These are phyloP conservation scores for Psilopogon haemacephalus DNA, from an alignment of 2,113 vertebrate species.

Conservation along the genomic window DNA sequence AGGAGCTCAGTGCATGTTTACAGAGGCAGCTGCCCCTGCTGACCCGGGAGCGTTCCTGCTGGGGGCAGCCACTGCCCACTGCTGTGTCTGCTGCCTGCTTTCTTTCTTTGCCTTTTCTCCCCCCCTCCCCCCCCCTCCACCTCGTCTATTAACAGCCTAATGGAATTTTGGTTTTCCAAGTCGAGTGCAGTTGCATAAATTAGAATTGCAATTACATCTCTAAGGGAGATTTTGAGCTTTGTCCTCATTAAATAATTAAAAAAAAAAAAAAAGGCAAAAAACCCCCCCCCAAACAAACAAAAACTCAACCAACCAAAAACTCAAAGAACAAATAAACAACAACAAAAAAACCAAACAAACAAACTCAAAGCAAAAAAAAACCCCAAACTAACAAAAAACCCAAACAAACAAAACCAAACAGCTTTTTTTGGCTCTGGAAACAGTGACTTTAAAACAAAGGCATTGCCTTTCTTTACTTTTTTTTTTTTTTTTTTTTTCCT, in stretches of 20 bases:
- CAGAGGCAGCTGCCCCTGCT: background rate
- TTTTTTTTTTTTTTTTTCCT: background rate
- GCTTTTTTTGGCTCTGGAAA: background rate
- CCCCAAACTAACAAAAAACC: too few relatives aligned
- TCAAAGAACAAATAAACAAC: too few relatives aligned
- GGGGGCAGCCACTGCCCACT: background rate
- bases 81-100: background rate
- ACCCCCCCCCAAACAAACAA: too few relatives aligned
- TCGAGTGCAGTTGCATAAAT: background rate
- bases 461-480: background rate
- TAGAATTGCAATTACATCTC: background rate
- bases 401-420: too few relatives aligned
- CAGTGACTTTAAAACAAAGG: background rate
- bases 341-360: too few relatives aligned
- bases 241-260: too few relatives aligned
- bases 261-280: background rate
- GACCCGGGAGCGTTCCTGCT: background rate
- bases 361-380: accelerated
- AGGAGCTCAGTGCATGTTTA: background rate
- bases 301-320: background rate
- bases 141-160: background rate
- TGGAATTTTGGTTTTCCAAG: background rate
- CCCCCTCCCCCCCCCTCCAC: too few relatives aligned
- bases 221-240: background rate
- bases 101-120: background rate